A percentile compares a stretch with the other conserved stretches of the same genome.
Conservation (phyloP, 37 sponge, comb jelly and placozoan genomes). For the Chondrilla cf. caribensis region DNA sequence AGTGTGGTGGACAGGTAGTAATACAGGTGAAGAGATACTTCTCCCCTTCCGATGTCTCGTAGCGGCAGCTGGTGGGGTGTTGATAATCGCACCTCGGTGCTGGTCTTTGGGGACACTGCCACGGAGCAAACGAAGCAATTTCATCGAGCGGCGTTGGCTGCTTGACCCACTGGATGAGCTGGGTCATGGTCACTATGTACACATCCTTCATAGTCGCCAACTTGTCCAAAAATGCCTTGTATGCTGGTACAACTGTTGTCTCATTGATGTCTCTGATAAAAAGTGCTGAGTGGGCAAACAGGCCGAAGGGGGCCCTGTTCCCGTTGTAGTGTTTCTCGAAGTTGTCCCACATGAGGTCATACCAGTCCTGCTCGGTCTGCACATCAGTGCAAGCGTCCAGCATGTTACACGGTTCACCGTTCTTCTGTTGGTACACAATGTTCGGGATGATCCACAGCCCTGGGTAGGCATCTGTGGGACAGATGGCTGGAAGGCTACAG, state of each 20-base stretch:
- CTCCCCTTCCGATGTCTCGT: not conserved
- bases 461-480: conserved; percentile 52
- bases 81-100: conserved; percentile 26
- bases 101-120: conserved; percentile 38
- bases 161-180: conserved; percentile 57
- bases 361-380: conserved; percentile 36
- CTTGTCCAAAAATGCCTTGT: conserved; percentile 34
- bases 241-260: not conserved
- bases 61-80: conserved; percentile 1
- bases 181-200: conserved; percentile 48
- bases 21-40: conserved; percentile 21
- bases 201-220: conserved; percentile 38
- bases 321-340: conserved; percentile 47
- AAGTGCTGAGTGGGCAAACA: conserved; percentile 44
- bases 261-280: not conserved
- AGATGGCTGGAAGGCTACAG: conserved; percentile 36
- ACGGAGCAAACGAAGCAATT: conserved; percentile 37
- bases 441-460: conserved; percentile 49
- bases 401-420: conserved; percentile 27
- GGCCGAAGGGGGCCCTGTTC: conserved; percentile 45
- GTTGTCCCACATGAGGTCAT: conserved; percentile 35
- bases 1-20: conserved; percentile 31
- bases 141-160: conserved; percentile 38
- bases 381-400: conserved; percentile 36
- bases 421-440: conserved; percentile 12